Percentiles rank a stretch among this genome's conserved stretches.
Evolutionary conservation across 2,888 invertebrate species (phyloP).

Genomic region (Leptinotarsa haldemani): DNA sequence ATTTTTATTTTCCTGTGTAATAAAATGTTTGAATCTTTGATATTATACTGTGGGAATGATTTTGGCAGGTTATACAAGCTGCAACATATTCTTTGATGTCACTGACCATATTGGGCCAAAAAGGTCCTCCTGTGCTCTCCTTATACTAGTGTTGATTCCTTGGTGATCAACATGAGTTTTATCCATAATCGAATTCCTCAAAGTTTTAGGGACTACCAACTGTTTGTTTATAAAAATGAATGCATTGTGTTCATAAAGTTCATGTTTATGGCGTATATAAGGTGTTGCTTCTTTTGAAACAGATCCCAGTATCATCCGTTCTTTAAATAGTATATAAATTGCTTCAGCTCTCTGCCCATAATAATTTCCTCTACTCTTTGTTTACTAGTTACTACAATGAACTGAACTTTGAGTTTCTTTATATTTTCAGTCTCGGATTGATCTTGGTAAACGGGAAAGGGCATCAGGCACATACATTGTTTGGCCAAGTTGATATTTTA

Average conservation of each 20-base stretch:
- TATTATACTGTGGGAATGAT: not conserved
- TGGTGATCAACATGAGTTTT: not conserved
- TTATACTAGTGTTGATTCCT: conserved; percentile 3
- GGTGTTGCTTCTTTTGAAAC: no score
- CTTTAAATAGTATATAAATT: no score
- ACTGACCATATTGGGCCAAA: not conserved
- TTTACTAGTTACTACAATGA: no score
- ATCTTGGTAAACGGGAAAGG: not conserved
- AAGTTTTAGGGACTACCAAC: not conserved
- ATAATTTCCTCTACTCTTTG: no score
- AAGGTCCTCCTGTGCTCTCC: not conserved
- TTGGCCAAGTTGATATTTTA: conserved; percentile 1
- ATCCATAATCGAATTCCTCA: not conserved
- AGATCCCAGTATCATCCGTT: no score
- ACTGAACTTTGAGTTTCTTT: no score
- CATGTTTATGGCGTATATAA: not conserved
- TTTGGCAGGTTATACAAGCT: conserved; percentile 5
- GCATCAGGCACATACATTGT: conserved; percentile 12
- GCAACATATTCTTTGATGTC: conserved; percentile 4
- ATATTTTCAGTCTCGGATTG: no score
- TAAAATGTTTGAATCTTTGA: not conserved
- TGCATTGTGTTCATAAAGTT: conserved; percentile 13
- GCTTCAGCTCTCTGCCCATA: no score
- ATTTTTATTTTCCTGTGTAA: no score
- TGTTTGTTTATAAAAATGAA: conserved; percentile 4